phyloP scores from a whole-genome alignment of 2,113 vertebrate species.

The Geothlypis trichas region DNA sequence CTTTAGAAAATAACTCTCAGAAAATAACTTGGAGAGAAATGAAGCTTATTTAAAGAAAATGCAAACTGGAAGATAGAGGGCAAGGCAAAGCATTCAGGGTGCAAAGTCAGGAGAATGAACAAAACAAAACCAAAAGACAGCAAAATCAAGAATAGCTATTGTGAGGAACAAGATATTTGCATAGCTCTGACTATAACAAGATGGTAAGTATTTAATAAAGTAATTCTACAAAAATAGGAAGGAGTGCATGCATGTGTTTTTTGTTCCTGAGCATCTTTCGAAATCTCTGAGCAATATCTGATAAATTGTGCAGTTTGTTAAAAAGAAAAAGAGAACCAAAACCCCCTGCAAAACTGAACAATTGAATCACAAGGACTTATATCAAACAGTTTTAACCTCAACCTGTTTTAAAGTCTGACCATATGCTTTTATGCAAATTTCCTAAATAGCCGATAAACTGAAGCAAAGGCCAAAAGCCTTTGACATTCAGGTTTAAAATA shows the following conservation, averaged over 20 bases:
- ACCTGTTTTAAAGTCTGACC: neutral
- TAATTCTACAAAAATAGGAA: neutral
- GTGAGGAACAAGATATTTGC: neutral
- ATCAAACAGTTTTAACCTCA: neutral
- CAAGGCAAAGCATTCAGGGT: neutral
- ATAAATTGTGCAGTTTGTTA: neutral
- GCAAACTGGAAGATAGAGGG: neutral
- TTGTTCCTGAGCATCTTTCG: neutral
- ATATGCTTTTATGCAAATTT: neutral
- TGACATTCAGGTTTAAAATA: neutral
- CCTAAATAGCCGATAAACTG: neutral
- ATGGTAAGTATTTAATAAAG: neutral
- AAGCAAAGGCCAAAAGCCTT: neutral
- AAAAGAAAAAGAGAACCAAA: neutral
- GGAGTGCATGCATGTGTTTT: neutral
- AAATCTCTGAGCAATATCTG: neutral
- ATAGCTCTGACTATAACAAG: neutral
- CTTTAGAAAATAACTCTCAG: neutral
- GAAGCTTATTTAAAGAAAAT: neutral
- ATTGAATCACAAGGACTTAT: neutral
- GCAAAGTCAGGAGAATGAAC: neutral
- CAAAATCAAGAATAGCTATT: neutral
- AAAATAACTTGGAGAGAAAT: neutral
- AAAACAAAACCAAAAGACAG: neutral
- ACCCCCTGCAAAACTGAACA: neutral